A percentile compares a stretch with the other conserved stretches of the same genome.
phyloP scores from a whole-genome alignment of 2,888 invertebrate genomes.

The Lysandra bellargus region DNA sequence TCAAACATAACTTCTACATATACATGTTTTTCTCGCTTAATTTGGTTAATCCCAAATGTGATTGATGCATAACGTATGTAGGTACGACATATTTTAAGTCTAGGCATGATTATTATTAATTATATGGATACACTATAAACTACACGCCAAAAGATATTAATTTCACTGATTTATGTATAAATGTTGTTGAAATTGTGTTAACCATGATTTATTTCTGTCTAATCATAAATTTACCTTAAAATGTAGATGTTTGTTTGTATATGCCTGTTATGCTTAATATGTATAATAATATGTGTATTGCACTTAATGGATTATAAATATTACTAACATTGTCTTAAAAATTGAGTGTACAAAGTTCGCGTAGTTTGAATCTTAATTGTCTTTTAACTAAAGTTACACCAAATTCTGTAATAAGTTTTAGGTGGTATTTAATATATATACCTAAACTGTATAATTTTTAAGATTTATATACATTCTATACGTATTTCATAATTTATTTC shows the following conservation, averaged over 20 bases:
- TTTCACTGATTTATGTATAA: background rate
- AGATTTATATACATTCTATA: too few species aligned
- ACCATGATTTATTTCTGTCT: background rate
- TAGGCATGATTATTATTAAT: background rate
- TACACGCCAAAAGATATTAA: slow-evolving; percentile 2
- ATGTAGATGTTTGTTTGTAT: background rate
- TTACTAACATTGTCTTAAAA: background rate
- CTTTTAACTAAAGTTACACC: background rate
- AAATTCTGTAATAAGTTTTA: background rate
- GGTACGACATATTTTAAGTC: background rate
- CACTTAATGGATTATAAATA: background rate
- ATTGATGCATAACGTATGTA: background rate
- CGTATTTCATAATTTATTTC: too few species aligned
- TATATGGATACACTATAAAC: background rate
- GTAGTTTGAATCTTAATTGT: background rate
- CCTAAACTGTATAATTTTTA: too few species aligned
- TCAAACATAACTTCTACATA: background rate
- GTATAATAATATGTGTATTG: background rate
- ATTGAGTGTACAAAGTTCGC: background rate
- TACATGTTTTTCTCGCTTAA: background rate
- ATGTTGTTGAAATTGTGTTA: background rate
- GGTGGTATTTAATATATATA: background rate
- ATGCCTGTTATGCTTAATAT: background rate
- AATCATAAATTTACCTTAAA: background rate
- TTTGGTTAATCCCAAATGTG: background rate